Evolutionary conservation across 1,140 invertebrate species (phyloP).

Genomic region (Zeugodacus cucurbitae): DNA sequence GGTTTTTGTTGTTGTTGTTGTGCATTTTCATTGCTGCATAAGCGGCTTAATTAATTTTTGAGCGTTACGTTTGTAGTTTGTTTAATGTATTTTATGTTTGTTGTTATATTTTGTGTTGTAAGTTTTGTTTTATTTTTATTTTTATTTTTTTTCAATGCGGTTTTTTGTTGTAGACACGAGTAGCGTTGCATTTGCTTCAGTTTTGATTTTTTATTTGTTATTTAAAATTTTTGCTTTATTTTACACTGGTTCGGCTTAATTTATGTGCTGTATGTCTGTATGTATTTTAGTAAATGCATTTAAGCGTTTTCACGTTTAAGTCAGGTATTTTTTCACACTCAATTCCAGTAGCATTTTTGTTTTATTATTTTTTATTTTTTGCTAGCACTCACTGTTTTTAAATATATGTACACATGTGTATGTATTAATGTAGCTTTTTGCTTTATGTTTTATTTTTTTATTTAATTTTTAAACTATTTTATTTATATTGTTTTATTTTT

Average conservation of each 20-base stretch:
- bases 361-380: neutral
- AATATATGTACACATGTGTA: neutral
- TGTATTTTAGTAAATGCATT: neutral
- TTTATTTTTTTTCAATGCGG: neutral
- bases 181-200: neutral
- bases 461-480: too few species aligned
- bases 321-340: neutral
- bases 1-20: neutral
- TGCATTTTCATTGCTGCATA: neutral
- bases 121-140: neutral
- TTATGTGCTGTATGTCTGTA: neutral
- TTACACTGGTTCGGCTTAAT: neutral
- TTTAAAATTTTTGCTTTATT: neutral
- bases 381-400: neutral
- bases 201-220: neutral
- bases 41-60: neutral
- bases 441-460: neutral
- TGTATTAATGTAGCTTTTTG: neutral
- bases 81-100: slow-evolving; percentile 2
- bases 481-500: too few species aligned
- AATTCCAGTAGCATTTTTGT: neutral
- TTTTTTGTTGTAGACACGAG: neutral
- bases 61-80: neutral
- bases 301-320: neutral
- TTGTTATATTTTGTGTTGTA: neutral